A percentile compares a stretch with the other conserved stretches of the same genome.
These are phyloP conservation scores for Phortica variegata DNA, from an alignment of 1,140 invertebrate genomes.

Conservation along the genomic window DNA sequence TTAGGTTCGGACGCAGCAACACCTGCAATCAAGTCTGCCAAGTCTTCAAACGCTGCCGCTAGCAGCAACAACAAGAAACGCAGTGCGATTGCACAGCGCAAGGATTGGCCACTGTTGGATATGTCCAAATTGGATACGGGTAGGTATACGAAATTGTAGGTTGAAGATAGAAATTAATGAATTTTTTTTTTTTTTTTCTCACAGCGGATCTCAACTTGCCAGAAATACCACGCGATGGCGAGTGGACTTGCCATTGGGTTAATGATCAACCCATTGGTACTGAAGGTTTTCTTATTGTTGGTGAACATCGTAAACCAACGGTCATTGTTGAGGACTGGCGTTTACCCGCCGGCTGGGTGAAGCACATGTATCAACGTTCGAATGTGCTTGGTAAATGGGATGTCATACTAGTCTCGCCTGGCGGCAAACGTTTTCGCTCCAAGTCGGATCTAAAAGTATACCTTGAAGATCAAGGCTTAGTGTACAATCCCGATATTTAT, in stretches of 20 bases:
- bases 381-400: slow-evolving; percentile 78
- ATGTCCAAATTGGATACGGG: slow-evolving; percentile 49
- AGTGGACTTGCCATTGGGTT: slow-evolving; percentile 65
- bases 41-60: slow-evolving; percentile 13
- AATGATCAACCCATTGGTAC: slow-evolving; percentile 65
- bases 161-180: too few relatives aligned
- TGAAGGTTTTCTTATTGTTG: slow-evolving; percentile 57
- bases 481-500: slow-evolving; percentile 61
- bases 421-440: slow-evolving; percentile 64
- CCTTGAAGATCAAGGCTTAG: slow-evolving; percentile 59
- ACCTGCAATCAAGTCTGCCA: not conserved
- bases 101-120: slow-evolving; percentile 51
- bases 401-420: slow-evolving; percentile 70
- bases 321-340: slow-evolving; percentile 71
- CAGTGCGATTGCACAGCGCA: slow-evolving; percentile 28
- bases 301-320: slow-evolving; percentile 61
- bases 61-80: slow-evolving; percentile 25
- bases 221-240: slow-evolving; percentile 56
- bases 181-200: slow-evolving; percentile 2
- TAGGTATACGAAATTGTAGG: slow-evolving; percentile 14
- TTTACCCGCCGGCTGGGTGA: slow-evolving; percentile 72
- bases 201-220: slow-evolving; percentile 39
- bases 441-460: slow-evolving; percentile 64
- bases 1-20: not conserved
- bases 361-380: slow-evolving; percentile 71